Evolutionary conservation across 2,888 invertebrate genomes (phyloP).

Genomic region (Venusia cambrica): DNA sequence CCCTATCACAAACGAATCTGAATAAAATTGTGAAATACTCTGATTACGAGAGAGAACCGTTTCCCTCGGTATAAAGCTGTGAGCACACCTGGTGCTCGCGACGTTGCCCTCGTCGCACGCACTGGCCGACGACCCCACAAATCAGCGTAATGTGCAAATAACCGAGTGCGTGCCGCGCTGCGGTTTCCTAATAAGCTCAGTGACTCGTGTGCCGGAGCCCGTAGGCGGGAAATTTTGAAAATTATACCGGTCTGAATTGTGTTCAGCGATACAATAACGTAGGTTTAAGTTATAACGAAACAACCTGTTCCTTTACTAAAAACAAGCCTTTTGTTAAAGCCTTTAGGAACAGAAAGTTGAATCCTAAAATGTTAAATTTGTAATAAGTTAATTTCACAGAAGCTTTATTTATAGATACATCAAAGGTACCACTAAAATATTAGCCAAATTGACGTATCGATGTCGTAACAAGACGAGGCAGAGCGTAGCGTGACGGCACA

Average conservation of each 20-base stretch:
- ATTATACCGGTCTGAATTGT: too few species aligned
- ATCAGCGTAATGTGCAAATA: conserved; percentile 17
- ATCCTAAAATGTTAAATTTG: too few species aligned
- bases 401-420: too few species aligned
- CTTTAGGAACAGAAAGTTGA: too few species aligned
- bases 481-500: conserved; percentile 9
- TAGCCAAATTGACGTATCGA: conserved; percentile 23
- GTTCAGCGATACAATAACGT: too few species aligned
- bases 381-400: too few species aligned
- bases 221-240: conserved; percentile 4
- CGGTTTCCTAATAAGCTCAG: conserved; percentile 12
- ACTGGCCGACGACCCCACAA: conserved; percentile 4
- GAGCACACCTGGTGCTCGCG: conserved; percentile 8
- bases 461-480: conserved; percentile 19
- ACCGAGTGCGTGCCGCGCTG: conserved; percentile 14
- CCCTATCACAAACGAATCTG: too few species aligned
- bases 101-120: conserved; percentile 2
- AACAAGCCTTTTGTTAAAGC: too few species aligned
- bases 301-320: too few species aligned
- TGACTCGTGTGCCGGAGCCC: conserved; percentile 10
- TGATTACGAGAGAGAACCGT: conserved; percentile 5
- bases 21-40: background rate
- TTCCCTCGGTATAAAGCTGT: conserved; percentile 1
- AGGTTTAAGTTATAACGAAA: too few species aligned
- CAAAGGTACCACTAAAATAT: conserved; percentile 9